These are phyloP conservation scores for Fopius arisanus DNA, from an alignment of 1,140 invertebrate genomes.

Conservation along the genomic window DNA sequence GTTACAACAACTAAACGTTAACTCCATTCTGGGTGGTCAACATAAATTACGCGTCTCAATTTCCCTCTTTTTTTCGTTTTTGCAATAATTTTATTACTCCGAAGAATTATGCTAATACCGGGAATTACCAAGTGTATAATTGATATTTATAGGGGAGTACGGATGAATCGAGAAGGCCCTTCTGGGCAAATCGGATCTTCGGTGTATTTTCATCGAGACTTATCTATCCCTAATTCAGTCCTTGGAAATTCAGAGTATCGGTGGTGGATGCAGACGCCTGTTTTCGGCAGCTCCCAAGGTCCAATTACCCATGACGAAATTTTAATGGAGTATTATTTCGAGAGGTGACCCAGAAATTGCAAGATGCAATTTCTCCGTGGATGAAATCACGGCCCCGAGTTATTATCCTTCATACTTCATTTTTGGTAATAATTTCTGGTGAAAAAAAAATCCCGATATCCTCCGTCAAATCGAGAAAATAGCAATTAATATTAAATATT, in stretches of 20 bases:
- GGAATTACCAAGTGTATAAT: constrained; percentile 58
- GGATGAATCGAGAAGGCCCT: background rate
- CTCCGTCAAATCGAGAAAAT: too few species aligned
- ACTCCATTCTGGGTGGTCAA: constrained; percentile 57
- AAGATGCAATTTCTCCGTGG: background rate
- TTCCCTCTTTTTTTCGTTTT: background rate
- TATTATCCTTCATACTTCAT: background rate
- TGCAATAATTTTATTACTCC: constrained; percentile 30
- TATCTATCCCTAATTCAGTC: background rate
- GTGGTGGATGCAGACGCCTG: background rate
- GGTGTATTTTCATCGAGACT: constrained; percentile 13
- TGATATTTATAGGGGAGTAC: constrained; percentile 54
- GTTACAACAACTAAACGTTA: background rate
- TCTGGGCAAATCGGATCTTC: constrained; percentile 21
- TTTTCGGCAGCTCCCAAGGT: constrained; percentile 21
- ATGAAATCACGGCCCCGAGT: background rate
- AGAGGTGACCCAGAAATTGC: constrained; percentile 19
- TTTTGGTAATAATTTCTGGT: too few species aligned
- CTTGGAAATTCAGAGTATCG: background rate
- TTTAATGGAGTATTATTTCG: constrained; percentile 19
- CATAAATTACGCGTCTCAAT: constrained; percentile 45
- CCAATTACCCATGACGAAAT: constrained; percentile 34
- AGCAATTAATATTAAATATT: too few species aligned
- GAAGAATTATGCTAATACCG: constrained; percentile 60
- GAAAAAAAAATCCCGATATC: too few species aligned